Base-by-base conservation (phyloP, 2,888 invertebrate species). In the Campoplex capitator region DNA sequence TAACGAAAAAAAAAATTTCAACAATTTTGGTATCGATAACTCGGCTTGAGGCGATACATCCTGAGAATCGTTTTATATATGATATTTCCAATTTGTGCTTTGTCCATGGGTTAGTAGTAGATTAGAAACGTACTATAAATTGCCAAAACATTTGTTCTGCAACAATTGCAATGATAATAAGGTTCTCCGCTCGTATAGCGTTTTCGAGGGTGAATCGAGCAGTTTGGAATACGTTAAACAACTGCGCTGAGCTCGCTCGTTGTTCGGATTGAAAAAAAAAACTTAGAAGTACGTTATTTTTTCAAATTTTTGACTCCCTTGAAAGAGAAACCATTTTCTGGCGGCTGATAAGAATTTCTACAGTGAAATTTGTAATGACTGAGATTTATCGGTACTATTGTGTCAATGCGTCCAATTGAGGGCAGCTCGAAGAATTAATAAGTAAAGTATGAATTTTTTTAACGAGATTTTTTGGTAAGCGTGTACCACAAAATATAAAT, bases 361-460 rank as follows among this genome's bases (percentile, higher is more conserved):
- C 42, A 18, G 42, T 78, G 48, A 35, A 65, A 75, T 81, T 54
- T 62, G 32, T 28, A 13, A 81, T 67, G 38, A 42, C 75, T 45
- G 74, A 78, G 45, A 84, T 73, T 68, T 82, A n/a, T 67, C 56
- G 76, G 35, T 56, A 82, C 16, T 78, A 79, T 74, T 48, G 70
- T 35, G 77, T 70, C 48, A 77, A 65, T 65, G 76, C 76, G 51
- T 65, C 70, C 54, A 78, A 4, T n/a, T 54, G 65, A 68, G 70
- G 86, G 85, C 83, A 88, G 85, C 79, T 85, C 80, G 67, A 71
- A 54, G 13, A 62, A 77, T 81, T 78, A 71, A 18, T n/a, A 3
- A 54, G n/a, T 65, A 23, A 65, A 62, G 38, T 48, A 23, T 35
- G 38, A n/a, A 76, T 68, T 13, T 35, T 79, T 38, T 79, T 28